A percentile compares a stretch with the other conserved stretches of the same genome.
Evolutionary conservation across 2,797 vertebrate species (phyloP).

Genomic region (Mormyrops boulengeri): DNA sequence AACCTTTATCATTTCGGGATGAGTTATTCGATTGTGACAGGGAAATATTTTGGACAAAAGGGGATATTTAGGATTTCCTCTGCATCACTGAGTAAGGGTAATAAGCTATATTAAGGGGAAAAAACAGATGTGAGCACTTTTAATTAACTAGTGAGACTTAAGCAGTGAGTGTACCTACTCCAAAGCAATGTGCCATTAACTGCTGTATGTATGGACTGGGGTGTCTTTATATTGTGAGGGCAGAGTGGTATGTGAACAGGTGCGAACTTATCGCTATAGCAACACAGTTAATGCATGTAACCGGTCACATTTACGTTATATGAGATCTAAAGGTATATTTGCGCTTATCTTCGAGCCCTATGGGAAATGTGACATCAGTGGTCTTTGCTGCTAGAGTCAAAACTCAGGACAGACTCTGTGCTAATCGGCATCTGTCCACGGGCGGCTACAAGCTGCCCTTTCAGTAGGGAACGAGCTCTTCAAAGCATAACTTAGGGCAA

Average conservation of each 20-base stretch:
- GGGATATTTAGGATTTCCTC: constrained; percentile 21
- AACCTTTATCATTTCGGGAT: background rate
- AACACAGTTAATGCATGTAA: background rate
- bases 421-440: background rate
- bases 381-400: background rate
- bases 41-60: background rate
- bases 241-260: constrained; percentile 16
- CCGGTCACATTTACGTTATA: background rate
- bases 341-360: background rate
- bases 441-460: background rate
- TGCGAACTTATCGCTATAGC: background rate
- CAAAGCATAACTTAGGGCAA: constrained; percentile 30
- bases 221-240: background rate
- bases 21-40: background rate
- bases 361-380: background rate
- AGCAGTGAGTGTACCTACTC: constrained; percentile 44
- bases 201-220: background rate
- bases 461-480: background rate
- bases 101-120: constrained; percentile 69
- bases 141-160: constrained; percentile 77
- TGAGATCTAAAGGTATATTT: background rate
- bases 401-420: background rate
- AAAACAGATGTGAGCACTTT: constrained; percentile 72
- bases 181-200: constrained; percentile 23
- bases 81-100: constrained; percentile 57